Conservation (phyloP, 2,113 vertebrate genomes). For the Pionites leucogaster region DNA sequence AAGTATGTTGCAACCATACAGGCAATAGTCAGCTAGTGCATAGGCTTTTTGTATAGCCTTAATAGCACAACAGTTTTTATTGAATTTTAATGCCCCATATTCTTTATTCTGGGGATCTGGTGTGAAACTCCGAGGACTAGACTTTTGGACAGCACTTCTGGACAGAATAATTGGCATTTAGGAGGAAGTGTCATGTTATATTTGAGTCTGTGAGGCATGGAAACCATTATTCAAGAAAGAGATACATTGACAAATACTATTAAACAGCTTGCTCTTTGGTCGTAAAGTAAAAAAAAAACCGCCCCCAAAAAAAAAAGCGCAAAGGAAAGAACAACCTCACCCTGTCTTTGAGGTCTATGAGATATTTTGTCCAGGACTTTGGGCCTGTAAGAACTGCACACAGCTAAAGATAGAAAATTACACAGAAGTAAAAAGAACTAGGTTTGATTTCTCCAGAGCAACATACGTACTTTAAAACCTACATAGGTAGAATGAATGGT, state of each 20-base stretch:
- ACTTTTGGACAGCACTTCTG: background rate
- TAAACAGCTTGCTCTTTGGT: background rate
- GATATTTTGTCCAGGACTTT: background rate
- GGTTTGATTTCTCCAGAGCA: background rate
- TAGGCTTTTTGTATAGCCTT: background rate
- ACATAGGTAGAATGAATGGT: background rate
- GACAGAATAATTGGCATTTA: slow-evolving; percentile 12
- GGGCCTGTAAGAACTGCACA: background rate
- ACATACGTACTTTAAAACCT: background rate
- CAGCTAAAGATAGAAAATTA: background rate
- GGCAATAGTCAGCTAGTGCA: background rate
- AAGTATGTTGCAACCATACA: background rate
- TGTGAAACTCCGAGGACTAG: background rate
- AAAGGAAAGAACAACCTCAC: background rate
- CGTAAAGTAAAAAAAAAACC: background rate
- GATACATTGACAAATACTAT: background rate
- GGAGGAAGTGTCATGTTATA: slow-evolving; percentile 7
- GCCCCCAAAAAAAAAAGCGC: background rate
- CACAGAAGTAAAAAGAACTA: background rate
- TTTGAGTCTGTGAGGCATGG: background rate
- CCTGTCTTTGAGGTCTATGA: background rate
- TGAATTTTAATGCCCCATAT: background rate
- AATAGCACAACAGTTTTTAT: background rate
- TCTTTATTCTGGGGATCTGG: background rate
- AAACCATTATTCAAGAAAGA: slow-evolving; percentile 13